Base-by-base conservation (phyloP, 2,797 vertebrate genomes). In the Hemibagrus guttatus region DNA sequence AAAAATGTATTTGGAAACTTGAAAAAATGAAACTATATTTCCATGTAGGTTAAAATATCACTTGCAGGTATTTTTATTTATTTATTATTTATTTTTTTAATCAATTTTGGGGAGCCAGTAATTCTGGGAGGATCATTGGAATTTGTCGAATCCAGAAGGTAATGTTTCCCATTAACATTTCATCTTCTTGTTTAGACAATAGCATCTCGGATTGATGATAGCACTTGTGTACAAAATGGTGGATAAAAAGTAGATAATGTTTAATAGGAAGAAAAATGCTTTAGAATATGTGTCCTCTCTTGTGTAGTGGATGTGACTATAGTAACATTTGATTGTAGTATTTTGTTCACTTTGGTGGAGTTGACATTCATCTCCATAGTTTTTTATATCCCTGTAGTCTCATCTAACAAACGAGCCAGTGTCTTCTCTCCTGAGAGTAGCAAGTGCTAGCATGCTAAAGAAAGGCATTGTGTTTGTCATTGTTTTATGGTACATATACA, bases 401-500 rank as follows among this genome's bases (percentile, higher is more conserved):
- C 59, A 71, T 78, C 68, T 88, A 82, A 81, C 59, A 86, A 92
- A 90, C 54, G 87, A 76, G 63, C 63, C 56, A 35, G 52, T 1
- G 11, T 75, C 35, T 26, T 69, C 81, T 84, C 88, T 64, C 64
- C 85, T 90, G 88, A 59, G 61, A 90, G 89, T 85, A 90, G n/a
- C 13, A 56, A 69, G 58, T 71, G 23, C 5, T 21, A 16, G 3
- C 17, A 63, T 46, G 31, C 16, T 49, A n/a, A 81, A 52, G 17
- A 49, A 66, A 66, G 21, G 3, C 16, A 85, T 78, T 35, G 63
- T 28, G 23, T 21, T 35, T 35, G 42, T 68, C 63, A 85, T 6
- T 68, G 21, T 56, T 81, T 64, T 28, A 81, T 63, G 35, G 31
- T 14, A 42, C 75, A 28, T n/a, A 28, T 42, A 35, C 11, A 28